phyloP scores from a whole-genome alignment of 2,888 invertebrate species.

The Acleris laterana region DNA sequence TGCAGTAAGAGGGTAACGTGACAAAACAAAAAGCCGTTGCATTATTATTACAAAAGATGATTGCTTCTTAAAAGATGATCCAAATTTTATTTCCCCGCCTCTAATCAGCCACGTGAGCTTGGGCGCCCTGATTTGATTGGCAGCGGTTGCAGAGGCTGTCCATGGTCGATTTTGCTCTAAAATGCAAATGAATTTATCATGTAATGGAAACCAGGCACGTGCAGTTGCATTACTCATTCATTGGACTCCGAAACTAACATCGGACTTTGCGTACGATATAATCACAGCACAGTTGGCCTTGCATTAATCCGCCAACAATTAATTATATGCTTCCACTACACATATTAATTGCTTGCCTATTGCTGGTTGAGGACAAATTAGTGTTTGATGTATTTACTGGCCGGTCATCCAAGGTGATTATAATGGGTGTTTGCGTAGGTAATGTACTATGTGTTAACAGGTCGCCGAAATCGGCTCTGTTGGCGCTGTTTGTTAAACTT shows the following conservation, averaged over 20 bases:
- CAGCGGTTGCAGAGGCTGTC: conserved; percentile 42
- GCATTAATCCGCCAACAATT: conserved; percentile 13
- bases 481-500: no score
- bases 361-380: conserved; percentile 33
- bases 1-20: no score
- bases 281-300: conserved; percentile 18
- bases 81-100: conserved; percentile 18
- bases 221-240: conserved; percentile 62
- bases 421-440: conserved; percentile 12
- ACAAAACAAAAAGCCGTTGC: no score
- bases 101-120: conserved; percentile 21
- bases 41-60: no score
- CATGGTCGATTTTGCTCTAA: conserved; percentile 50
- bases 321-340: conserved; percentile 31
- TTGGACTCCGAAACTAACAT: conserved; percentile 54
- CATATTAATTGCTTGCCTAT: conserved; percentile 33
- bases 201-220: conserved; percentile 57
- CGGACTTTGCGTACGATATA: conserved; percentile 44
- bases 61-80: conserved; percentile 1
- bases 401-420: conserved; percentile 8
- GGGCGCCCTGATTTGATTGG: conserved; percentile 43
- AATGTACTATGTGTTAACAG: conserved; percentile 15
- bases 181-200: conserved; percentile 63
- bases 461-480: no score
- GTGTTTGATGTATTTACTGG: conserved; percentile 32